A percentile compares a stretch with the other conserved stretches of the same genome.
Conservation (phyloP, 2,797 vertebrate genomes). For the Phaenicophaeus curvirostris region DNA sequence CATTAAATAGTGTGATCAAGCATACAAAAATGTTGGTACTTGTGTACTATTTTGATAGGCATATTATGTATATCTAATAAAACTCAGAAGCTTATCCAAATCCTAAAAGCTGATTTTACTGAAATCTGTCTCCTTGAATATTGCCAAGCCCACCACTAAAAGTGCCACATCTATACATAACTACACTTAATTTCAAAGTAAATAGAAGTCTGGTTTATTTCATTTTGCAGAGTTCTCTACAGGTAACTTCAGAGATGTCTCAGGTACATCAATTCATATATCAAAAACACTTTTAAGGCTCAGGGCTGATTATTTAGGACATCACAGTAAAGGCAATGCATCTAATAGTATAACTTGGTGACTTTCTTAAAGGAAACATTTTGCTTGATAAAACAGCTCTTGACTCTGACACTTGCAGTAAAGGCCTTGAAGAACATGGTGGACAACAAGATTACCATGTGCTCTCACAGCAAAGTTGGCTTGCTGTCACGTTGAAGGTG, state of each 20-base stretch:
- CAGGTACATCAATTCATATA: background rate
- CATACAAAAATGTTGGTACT: background rate
- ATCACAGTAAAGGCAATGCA: background rate
- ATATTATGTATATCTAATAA: background rate
- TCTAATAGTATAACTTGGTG: background rate
- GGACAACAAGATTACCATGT: background rate
- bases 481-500: background rate
- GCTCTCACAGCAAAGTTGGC: background rate
- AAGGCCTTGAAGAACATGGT: fast-evolving
- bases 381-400: background rate
- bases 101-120: conserved; percentile 39
- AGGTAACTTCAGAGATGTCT: background rate
- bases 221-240: conserved; percentile 35
- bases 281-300: background rate
- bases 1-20: background rate
- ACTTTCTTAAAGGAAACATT: conserved; percentile 44
- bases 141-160: no score
- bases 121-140: conserved; percentile 49
- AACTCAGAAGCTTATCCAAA: background rate
- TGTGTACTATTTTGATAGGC: background rate
- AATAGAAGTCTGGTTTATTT: conserved; percentile 60
- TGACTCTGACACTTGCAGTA: background rate
- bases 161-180: no score
- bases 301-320: background rate
- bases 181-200: conserved; percentile 23